A percentile compares a stretch with the other conserved stretches of the same genome.
Evolutionary conservation across 2,888 invertebrate genomes (phyloP).

Genomic region (Caenorhabditis zanzibari): DNA sequence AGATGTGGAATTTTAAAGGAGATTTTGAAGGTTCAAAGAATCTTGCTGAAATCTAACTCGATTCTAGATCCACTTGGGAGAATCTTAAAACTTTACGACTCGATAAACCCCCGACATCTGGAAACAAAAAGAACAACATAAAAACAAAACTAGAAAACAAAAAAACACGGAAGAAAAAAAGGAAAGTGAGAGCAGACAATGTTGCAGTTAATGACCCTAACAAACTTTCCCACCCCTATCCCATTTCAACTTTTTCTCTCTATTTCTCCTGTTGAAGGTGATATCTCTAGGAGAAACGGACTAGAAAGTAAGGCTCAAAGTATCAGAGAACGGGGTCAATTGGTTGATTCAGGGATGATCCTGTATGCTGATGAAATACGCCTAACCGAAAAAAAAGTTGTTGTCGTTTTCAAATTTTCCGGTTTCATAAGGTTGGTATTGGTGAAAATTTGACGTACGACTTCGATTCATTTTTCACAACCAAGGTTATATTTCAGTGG

Average conservation of each 20-base stretch:
- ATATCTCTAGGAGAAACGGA: background rate
- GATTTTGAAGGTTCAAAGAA: background rate
- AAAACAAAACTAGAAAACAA: background rate
- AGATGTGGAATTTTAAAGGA: background rate
- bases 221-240: slow-evolving; percentile 53
- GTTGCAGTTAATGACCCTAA: slow-evolving; percentile 52
- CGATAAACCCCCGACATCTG: background rate
- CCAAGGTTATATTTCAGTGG: no score
- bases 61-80: no score
- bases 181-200: slow-evolving; percentile 6
- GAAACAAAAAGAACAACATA: background rate
- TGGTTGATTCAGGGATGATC: no score
- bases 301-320: slow-evolving; percentile 12
- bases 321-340: slow-evolving; percentile 24
- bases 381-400: no score
- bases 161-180: slow-evolving; percentile 26
- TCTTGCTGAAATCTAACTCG: no score
- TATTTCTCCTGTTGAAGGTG: slow-evolving; percentile 11
- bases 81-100: no score
- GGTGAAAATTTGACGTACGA: no score
- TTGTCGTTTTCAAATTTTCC: no score
- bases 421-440: no score
- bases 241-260: slow-evolving; percentile 23
- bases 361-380: no score
- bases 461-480: no score